Conservation (phyloP, 2,888 invertebrate species). For the Dicroscelio sp. region DNA sequence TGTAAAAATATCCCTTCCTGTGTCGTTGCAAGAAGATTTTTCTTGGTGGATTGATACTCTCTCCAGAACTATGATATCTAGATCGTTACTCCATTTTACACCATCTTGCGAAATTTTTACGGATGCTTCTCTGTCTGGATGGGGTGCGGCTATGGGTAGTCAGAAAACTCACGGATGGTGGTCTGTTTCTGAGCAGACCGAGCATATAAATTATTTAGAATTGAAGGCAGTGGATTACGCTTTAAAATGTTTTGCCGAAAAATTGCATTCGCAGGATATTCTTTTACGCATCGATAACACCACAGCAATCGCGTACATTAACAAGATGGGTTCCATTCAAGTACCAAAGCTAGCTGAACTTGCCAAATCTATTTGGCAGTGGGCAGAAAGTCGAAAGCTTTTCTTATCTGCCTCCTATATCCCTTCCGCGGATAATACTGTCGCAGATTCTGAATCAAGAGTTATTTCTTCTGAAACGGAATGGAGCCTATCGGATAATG, state of each 20-base stretch:
- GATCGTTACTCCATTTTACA: not conserved
- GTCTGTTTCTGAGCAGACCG: conserved; percentile 56
- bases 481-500: conserved; percentile 39
- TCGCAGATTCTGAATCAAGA: conserved; percentile 52
- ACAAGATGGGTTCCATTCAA: conserved; percentile 61
- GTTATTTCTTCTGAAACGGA: conserved; percentile 36
- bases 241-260: conserved; percentile 18
- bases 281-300: conserved; percentile 35
- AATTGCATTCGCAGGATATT: conserved; percentile 16
- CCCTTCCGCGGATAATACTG: conserved; percentile 43
- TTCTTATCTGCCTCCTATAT: conserved; percentile 61
- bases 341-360: conserved; percentile 24
- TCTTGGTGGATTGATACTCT: conserved; percentile 70
- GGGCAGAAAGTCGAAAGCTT: conserved; percentile 39
- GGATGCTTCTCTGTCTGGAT: conserved; percentile 80
- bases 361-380: conserved; percentile 57
- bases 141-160: conserved; percentile 75
- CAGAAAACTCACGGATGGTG: conserved; percentile 80
- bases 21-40: conserved; percentile 36
- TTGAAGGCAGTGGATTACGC: conserved; percentile 45
- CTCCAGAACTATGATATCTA: conserved; percentile 11
- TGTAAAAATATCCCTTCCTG: conserved; percentile 15
- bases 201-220: conserved; percentile 75
- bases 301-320: conserved; percentile 58
- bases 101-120: conserved; percentile 65